A percentile compares a stretch with the other conserved stretches of the same genome.
These are phyloP conservation scores for Icerya purchasi DNA, from an alignment of 2,888 invertebrate genomes.

Conservation along the genomic window DNA sequence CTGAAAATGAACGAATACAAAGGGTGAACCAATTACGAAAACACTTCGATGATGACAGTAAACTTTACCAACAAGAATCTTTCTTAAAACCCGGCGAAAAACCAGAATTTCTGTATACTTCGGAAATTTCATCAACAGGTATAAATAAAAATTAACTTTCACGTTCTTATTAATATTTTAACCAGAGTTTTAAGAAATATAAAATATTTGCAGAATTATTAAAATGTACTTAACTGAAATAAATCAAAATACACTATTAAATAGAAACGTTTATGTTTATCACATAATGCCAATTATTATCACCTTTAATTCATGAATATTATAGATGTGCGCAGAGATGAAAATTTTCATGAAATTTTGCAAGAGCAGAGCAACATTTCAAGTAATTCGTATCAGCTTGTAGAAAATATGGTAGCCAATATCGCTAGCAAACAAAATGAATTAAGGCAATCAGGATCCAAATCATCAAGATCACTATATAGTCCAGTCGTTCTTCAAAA, in stretches of 20 bases:
- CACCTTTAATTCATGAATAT: too few relatives aligned
- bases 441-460: slow-evolving; percentile 22
- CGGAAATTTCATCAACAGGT: too few relatives aligned
- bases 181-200: too few relatives aligned
- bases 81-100: background rate
- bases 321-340: too few relatives aligned
- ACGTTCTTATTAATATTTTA: too few relatives aligned
- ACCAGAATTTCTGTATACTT: background rate
- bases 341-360: too few relatives aligned
- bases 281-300: too few relatives aligned
- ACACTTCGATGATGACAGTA: slow-evolving; percentile 21
- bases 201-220: too few relatives aligned
- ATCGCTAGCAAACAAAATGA: slow-evolving; percentile 23
- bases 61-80: background rate
- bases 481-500: slow-evolving; percentile 22
- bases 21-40: slow-evolving; percentile 23
- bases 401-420: slow-evolving; percentile 18
- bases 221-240: background rate
- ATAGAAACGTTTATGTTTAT: too few relatives aligned
- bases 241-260: background rate
- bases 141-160: too few relatives aligned
- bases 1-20: slow-evolving; percentile 23
- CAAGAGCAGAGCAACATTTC: too few relatives aligned
- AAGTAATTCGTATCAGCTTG: slow-evolving; percentile 8
- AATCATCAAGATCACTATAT: slow-evolving; percentile 22